Evolutionary conservation across 2,113 vertebrate species (phyloP).

Genomic region (Xenopus laevis): DNA sequence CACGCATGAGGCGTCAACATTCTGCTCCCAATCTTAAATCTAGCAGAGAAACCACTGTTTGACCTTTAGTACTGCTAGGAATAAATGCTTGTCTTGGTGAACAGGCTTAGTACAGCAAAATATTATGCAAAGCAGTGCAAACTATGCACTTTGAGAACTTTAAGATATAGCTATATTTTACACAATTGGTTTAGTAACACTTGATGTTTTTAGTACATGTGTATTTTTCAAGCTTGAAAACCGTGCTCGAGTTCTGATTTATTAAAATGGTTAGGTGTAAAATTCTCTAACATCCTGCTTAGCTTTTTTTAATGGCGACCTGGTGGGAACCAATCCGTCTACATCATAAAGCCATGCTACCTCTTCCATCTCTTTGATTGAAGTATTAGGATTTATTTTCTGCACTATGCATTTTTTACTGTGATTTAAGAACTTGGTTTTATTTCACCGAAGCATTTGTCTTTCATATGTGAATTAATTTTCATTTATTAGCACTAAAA

Average conservation of each 20-base stretch:
- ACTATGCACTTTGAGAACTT: too few species aligned
- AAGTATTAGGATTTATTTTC: neutral
- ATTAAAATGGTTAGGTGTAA: too few species aligned
- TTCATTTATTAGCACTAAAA: too few species aligned
- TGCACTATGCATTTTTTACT: too few species aligned
- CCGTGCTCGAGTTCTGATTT: too few species aligned
- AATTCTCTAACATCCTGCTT: neutral
- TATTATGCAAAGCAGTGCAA: too few species aligned
- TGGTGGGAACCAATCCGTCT: conserved; percentile 24
- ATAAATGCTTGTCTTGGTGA: too few species aligned
- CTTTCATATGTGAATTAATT: too few species aligned
- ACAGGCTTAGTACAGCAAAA: too few species aligned
- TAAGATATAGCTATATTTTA: neutral
- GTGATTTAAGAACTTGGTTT: too few species aligned
- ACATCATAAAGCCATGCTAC: conserved; percentile 38
- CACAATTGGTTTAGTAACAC: conserved; percentile 6
- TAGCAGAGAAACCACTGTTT: conserved; percentile 88
- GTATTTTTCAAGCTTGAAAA: too few species aligned
- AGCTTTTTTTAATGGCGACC: neutral
- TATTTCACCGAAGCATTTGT: too few species aligned
- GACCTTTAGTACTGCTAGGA: conserved; percentile 42
- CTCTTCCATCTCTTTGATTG: neutral
- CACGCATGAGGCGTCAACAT: conserved; percentile 89
- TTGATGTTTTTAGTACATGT: conserved; percentile 27
- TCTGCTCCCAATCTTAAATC: conserved; percentile 93